Evolutionary conservation across 2,888 invertebrate genomes (phyloP).

Genomic region (Ormyrus rosae): DNA sequence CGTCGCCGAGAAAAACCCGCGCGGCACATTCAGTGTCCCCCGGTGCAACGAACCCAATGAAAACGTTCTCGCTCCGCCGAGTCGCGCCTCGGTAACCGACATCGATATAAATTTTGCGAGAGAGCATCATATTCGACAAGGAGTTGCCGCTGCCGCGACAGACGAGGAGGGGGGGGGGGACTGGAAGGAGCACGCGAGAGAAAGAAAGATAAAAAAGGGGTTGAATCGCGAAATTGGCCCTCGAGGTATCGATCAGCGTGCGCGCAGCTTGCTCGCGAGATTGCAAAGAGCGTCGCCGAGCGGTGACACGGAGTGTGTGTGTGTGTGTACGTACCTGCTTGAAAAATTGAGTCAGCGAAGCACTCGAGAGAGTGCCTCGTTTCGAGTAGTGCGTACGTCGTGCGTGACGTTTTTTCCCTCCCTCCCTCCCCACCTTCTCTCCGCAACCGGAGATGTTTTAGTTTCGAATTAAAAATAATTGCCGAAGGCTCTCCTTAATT

Average conservation of each 20-base stretch:
- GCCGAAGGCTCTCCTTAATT: no score
- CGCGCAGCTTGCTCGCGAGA: constrained; percentile 3
- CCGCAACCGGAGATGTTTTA: no score
- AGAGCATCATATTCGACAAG: no score
- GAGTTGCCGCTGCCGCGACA: no score
- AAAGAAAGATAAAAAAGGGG: constrained; percentile 31
- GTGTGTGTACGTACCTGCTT: constrained; percentile 19
- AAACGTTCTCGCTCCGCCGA: no score
- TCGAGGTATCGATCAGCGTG: constrained; percentile 35
- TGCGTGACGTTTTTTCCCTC: neutral
- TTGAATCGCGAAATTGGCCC: constrained; percentile 35
- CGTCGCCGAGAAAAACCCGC: no score
- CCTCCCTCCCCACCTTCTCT: neutral
- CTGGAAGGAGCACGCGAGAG: neutral
- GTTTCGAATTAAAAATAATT: no score
- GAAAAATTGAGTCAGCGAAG: constrained; percentile 42
- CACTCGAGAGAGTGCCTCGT: constrained; percentile 27
- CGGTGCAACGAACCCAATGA: no score
- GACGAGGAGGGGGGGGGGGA: neutral
- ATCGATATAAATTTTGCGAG: no score
- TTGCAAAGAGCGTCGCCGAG: constrained; percentile 20
- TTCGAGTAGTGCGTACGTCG: neutral
- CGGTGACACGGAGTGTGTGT: neutral
- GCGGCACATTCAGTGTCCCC: no score
- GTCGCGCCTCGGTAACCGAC: no score